Conservation (phyloP, 1,140 invertebrate species). For the Saccostrea echinata region DNA sequence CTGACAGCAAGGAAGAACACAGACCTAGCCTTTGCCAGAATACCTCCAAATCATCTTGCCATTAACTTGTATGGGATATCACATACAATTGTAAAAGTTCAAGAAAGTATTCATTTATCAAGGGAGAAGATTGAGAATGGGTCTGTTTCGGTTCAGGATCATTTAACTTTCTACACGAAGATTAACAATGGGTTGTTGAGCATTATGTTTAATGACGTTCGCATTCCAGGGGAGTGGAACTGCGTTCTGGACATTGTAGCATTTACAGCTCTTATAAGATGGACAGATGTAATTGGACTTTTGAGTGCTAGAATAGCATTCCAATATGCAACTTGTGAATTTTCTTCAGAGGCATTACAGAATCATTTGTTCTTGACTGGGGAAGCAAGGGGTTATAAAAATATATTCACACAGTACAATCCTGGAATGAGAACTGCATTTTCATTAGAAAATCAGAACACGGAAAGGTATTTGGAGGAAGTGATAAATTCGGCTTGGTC, state of each 20-base stretch:
- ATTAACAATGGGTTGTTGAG: neutral
- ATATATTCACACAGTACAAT: neutral
- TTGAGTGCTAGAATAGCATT: slow-evolving; percentile 35
- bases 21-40: neutral
- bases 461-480: neutral
- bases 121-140: neutral
- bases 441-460: neutral
- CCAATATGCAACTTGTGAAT: slow-evolving; percentile 29
- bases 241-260: neutral
- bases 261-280: neutral
- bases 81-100: neutral
- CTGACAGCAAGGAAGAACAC: neutral
- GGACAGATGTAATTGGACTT: slow-evolving; percentile 36
- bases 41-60: neutral
- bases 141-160: neutral
- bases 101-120: neutral
- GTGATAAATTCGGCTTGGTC: neutral
- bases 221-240: neutral
- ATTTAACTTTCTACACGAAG: slow-evolving; percentile 33
- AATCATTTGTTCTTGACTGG: neutral
- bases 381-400: neutral
- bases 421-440: neutral
- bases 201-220: neutral
- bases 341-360: neutral
- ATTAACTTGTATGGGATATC: neutral